Conservation (phyloP, 2,888 invertebrate genomes). For the Barypeithes pellucidus region DNA sequence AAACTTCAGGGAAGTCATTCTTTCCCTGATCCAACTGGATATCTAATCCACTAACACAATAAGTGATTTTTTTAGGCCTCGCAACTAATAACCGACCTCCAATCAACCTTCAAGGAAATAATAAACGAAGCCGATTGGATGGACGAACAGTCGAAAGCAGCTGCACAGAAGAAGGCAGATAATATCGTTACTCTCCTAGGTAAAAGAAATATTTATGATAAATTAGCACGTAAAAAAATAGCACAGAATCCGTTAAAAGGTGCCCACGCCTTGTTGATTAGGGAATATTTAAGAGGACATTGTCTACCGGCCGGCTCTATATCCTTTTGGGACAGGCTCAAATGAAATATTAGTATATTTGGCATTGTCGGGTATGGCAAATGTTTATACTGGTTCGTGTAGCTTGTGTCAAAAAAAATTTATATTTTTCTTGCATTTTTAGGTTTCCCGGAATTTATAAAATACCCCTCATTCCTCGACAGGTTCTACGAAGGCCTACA, state of each 20-base stretch:
- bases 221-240: no score
- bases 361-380: no score
- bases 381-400: not conserved
- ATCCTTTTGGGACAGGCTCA: no score
- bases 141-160: conserved; percentile 71
- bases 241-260: no score
- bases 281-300: no score
- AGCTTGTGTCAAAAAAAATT: not conserved
- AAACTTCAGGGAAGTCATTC: no score
- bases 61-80: conserved; percentile 62
- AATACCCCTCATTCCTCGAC: conserved; percentile 60
- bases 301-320: no score
- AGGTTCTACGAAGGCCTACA: conserved; percentile 66
- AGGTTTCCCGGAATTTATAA: conserved; percentile 65
- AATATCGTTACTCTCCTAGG: conserved; percentile 68
- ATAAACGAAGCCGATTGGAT: conserved; percentile 72
- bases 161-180: conserved; percentile 71
- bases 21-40: no score
- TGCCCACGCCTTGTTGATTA: no score
- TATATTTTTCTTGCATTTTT: not conserved
- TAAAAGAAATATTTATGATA: conserved; percentile 10
- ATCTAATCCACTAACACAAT: no score
- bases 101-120: conserved; percentile 70
- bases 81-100: conserved; percentile 70
- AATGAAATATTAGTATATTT: no score